Evolutionary conservation across 2,113 vertebrate genomes (phyloP).

Genomic region (Ardeotis arabs): DNA sequence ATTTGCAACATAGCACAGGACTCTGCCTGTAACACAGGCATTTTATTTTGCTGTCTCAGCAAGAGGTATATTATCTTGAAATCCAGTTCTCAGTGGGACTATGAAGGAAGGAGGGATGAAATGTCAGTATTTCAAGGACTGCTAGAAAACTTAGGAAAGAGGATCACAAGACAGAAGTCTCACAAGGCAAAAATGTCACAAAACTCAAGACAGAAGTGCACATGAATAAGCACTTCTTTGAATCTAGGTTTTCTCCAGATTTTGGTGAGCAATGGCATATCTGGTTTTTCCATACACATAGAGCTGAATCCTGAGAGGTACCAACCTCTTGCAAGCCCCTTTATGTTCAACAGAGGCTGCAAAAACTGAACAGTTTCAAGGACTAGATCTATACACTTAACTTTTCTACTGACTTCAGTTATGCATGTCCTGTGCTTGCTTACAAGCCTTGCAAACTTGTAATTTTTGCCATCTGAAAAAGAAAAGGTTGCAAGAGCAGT

Average conservation of each 20-base stretch:
- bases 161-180: neutral
- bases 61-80: neutral
- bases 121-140: neutral
- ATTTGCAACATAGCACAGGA: neutral
- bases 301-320: neutral
- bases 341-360: neutral
- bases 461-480: neutral
- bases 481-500: neutral
- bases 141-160: neutral
- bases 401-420: neutral
- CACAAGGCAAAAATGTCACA: neutral
- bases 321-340: neutral
- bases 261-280: neutral
- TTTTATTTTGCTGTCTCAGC: neutral
- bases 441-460: neutral
- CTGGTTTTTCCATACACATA: neutral
- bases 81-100: neutral
- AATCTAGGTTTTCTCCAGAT: neutral
- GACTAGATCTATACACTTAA: neutral
- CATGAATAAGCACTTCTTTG: neutral
- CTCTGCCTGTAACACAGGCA: neutral
- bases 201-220: neutral
- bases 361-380: neutral
- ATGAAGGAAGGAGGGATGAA: neutral
- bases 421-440: neutral